Evolutionary conservation across 2,797 vertebrate species (phyloP).

Genomic region (Aulostomus chinensis): DNA sequence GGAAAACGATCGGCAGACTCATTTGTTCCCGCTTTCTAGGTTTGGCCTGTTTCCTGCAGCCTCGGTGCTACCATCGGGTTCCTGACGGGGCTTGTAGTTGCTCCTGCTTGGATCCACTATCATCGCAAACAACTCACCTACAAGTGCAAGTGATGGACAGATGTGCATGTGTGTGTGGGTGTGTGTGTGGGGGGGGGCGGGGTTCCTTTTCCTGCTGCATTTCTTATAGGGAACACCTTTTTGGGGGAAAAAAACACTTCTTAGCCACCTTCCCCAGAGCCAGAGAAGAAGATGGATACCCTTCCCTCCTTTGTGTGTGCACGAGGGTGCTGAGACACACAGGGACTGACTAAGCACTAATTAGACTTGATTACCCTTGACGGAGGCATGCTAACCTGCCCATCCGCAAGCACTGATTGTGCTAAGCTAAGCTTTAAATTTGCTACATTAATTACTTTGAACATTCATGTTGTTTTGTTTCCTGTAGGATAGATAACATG

Average conservation of each 20-base stretch:
- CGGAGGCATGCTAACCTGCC: too few relatives aligned
- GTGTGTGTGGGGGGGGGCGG: slow-evolving; percentile 3
- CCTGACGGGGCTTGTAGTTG: slow-evolving; percentile 86
- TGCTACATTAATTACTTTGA: too few relatives aligned
- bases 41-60: slow-evolving; percentile 96
- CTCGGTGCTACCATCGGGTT: slow-evolving; percentile 91
- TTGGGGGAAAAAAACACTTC: too few relatives aligned
- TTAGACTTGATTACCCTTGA: too few relatives aligned
- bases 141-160: slow-evolving; percentile 89
- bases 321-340: too few relatives aligned
- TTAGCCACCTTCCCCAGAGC: too few relatives aligned
- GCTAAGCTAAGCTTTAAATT: too few relatives aligned
- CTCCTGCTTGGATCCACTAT: slow-evolving; percentile 94
- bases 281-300: too few relatives aligned
- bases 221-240: slow-evolving; percentile 44
- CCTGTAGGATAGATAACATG: slow-evolving; percentile 14
- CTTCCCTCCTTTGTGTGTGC: too few relatives aligned
- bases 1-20: not conserved
- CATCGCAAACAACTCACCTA: slow-evolving; percentile 95
- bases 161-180: not conserved
- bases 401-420: too few relatives aligned
- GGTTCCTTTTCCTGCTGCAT: slow-evolving; percentile 13
- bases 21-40: slow-evolving; percentile 70
- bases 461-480: too few relatives aligned
- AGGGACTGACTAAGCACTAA: too few relatives aligned